phyloP scores from a whole-genome alignment of 2,888 invertebrate genomes.

The Diadegma fenestrale region DNA sequence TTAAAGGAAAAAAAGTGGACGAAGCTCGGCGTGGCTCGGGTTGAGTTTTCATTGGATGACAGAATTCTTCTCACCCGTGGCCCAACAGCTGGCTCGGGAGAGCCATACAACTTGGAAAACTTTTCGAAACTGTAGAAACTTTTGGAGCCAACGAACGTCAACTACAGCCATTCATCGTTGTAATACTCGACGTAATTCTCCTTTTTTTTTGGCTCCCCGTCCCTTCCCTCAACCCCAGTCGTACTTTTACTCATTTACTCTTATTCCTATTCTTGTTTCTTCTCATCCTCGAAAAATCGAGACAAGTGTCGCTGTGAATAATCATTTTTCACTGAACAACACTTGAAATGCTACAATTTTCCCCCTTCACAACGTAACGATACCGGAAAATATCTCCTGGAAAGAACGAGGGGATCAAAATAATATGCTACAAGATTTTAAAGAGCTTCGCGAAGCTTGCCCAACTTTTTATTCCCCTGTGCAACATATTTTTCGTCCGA shows the following conservation, averaged over 20 bases:
- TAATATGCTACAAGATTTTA: constrained; percentile 41
- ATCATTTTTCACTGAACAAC: neutral
- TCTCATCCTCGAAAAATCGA: neutral
- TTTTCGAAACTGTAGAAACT: constrained; percentile 29
- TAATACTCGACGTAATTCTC: constrained; percentile 30
- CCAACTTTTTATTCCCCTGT: neutral
- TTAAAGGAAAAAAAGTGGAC: constrained; percentile 27
- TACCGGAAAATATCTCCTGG: neutral
- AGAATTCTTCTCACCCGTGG: constrained; percentile 41
- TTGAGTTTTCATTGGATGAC: constrained; percentile 43
- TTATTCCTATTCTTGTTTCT: neutral
- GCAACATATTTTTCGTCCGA: constrained; percentile 2
- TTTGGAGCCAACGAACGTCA: constrained; percentile 32
- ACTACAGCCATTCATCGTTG: constrained; percentile 35
- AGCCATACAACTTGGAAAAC: constrained; percentile 18
- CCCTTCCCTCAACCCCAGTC: neutral
- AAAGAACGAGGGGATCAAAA: neutral
- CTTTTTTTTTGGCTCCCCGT: neutral
- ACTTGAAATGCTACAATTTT: neutral
- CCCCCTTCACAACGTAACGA: neutral
- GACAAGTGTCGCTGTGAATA: neutral
- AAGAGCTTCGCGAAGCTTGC: neutral
- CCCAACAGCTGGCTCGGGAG: constrained; percentile 35
- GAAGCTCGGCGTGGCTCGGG: constrained; percentile 26
- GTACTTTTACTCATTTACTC: too few relatives aligned